These are phyloP conservation scores for Aleiodes alternator DNA, from an alignment of 2,888 invertebrate species.

Conservation along the genomic window DNA sequence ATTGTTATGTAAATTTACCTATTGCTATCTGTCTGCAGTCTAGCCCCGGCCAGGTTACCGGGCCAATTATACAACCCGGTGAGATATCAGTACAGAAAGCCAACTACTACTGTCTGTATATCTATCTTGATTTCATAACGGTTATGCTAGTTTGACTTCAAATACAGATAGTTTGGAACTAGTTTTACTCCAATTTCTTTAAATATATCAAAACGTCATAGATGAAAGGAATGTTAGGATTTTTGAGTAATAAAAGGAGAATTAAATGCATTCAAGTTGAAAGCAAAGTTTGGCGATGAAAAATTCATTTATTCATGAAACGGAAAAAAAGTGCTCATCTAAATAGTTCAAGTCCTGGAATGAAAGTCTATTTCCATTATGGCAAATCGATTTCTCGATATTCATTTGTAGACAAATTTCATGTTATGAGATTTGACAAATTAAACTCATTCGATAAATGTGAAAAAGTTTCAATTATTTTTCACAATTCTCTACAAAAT, in stretches of 20 bases:
- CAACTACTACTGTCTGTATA: constrained; percentile 15
- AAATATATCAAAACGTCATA: too few species aligned
- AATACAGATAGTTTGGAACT: background rate
- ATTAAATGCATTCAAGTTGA: too few species aligned
- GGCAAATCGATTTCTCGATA: too few species aligned
- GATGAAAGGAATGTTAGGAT: too few species aligned
- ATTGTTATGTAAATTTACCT: constrained; percentile 73
- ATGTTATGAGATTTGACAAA: too few species aligned
- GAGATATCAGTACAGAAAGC: constrained; percentile 21
- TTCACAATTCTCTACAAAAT: background rate
- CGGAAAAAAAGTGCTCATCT: too few species aligned
- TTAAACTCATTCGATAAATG: background rate
- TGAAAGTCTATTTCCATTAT: too few species aligned
- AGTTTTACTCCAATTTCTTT: background rate
- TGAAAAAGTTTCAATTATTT: background rate
- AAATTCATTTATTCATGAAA: too few species aligned
- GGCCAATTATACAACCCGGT: constrained; percentile 46
- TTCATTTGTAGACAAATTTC: too few species aligned
- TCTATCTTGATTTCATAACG: constrained; percentile 18
- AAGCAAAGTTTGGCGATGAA: too few species aligned
- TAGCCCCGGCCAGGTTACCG: constrained; percentile 30
- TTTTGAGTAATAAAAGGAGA: too few species aligned
- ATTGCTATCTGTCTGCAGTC: constrained; percentile 43
- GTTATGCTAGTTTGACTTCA: background rate
- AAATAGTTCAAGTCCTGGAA: too few species aligned